Evolutionary conservation across 2,797 vertebrate genomes (phyloP), one percentile per base, ranked within the genome.

Genomic region (Oceanodroma leucorhoa): DNA sequence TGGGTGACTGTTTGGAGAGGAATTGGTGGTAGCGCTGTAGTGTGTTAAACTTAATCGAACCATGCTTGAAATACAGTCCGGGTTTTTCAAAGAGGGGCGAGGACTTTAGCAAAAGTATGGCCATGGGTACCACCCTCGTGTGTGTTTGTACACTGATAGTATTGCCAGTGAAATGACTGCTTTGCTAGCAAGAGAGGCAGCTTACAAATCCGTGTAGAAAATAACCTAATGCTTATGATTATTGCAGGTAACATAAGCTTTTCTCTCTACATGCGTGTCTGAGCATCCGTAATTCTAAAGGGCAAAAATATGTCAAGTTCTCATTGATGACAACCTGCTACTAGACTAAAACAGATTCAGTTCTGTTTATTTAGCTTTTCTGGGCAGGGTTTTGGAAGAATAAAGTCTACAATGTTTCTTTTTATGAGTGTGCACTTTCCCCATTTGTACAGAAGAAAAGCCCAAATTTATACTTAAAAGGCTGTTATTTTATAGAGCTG

Each of bases 51-150:
- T 38, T n/a, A 24, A 18, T 58, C 8, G 8, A 58, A 43, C 4
- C 43, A 17, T 5, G 12, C 19, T 4, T 29, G 54, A 41, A 53
- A 57, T 17, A 11, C 0, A 1, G 19, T 3, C 22, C 36, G 6
- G 18, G 3, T 7, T 14, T 51, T 73, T 30, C 41, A 30, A 61
- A 36, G 72, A 26, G n/a, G 16, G 19, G 1, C 9, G 1, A 9
- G 45, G 67, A 11, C 16, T 20, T 62, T 6, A 20, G 23, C 43
- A 79, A 45, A 8, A 23, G 30, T 36, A 17, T 3, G 10, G 29
- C 75, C 26, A 10, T 0, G 3, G 43, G 26, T 54, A n/a, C 34
- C 7, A 1, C 0, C 0, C 5, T 38, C 1, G 0, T 3, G 6
- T 3, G 20, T 26, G 29, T 61, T 26, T 40, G 45, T 14, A 18